A percentile compares a stretch with the other conserved stretches of the same genome.
phyloP scores from a whole-genome alignment of 2,113 vertebrate genomes.

The Rhizomys pruinosus region DNA sequence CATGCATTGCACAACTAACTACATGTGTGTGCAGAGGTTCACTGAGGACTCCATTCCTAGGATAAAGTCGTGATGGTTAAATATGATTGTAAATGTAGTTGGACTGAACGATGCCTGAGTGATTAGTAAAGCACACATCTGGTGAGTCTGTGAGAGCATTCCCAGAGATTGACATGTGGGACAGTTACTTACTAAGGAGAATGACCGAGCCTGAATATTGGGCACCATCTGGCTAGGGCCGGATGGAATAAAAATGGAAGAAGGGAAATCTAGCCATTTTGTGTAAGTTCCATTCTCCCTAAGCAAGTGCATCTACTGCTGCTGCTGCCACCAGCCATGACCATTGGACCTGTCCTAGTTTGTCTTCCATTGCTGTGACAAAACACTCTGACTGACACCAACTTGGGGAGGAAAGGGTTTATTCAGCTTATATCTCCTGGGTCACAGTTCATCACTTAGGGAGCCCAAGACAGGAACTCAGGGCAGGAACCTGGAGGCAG shows the following conservation, averaged over 20 bases:
- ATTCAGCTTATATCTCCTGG: too few species aligned
- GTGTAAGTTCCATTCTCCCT: not conserved
- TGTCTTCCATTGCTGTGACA: too few species aligned
- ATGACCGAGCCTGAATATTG: not conserved
- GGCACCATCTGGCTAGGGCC: not conserved
- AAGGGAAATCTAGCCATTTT: not conserved
- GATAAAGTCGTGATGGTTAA: not conserved
- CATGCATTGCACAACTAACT: not conserved
- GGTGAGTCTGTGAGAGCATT: not conserved
- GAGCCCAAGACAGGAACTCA: too few species aligned
- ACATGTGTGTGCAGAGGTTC: fast-evolving
- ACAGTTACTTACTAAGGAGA: not conserved
- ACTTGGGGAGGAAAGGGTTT: too few species aligned
- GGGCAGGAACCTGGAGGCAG: too few species aligned
- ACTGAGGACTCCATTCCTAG: not conserved
- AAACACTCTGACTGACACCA: too few species aligned
- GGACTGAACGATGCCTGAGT: not conserved
- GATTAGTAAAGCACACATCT: not conserved
- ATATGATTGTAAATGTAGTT: not conserved
- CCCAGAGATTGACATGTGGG: not conserved
- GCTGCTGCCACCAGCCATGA: not conserved
- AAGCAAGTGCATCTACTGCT: not conserved
- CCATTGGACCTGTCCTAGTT: not conserved
- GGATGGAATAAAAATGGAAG: not conserved
- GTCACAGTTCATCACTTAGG: too few species aligned